These are phyloP conservation scores for Sinosuthora webbiana DNA, from an alignment of 2,113 vertebrate species.

Conservation along the genomic window DNA sequence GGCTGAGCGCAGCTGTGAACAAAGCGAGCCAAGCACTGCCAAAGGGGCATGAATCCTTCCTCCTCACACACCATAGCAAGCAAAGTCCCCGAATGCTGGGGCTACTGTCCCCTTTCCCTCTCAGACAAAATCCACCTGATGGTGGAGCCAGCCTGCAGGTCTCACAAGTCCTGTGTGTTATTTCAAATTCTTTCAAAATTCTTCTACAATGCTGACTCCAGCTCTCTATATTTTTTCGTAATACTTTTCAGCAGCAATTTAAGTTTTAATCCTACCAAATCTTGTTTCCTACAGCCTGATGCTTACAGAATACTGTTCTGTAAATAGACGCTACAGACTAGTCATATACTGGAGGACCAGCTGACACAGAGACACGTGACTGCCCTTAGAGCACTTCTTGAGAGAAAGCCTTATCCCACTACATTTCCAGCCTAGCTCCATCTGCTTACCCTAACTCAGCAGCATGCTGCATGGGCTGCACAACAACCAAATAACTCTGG, in stretches of 20 bases:
- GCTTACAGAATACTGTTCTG: not conserved
- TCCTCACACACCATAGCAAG: not conserved
- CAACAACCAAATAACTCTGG: not conserved
- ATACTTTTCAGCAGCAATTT: not conserved
- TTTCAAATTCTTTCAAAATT: not conserved
- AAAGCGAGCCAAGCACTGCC: not conserved
- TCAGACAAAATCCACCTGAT: not conserved
- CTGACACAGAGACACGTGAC: accelerated
- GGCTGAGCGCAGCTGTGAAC: slow-evolving; percentile 9
- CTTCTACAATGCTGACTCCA: not conserved
- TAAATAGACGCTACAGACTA: not conserved
- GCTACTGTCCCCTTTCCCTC: not conserved
- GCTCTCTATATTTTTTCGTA: not conserved
- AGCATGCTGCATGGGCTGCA: not conserved
- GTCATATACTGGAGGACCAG: not conserved
- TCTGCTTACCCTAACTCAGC: not conserved
- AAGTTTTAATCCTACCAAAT: not conserved
- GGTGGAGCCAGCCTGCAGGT: not conserved
- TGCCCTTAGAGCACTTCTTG: not conserved
- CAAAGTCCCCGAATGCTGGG: not conserved
- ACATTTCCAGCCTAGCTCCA: not conserved
- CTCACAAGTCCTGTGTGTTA: not conserved
- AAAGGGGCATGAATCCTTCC: not conserved
- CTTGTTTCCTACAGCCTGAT: not conserved
- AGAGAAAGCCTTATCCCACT: not conserved